Evolutionary conservation across 2,113 vertebrate species (phyloP).

Genomic region (Illadopsis cleaveri): DNA sequence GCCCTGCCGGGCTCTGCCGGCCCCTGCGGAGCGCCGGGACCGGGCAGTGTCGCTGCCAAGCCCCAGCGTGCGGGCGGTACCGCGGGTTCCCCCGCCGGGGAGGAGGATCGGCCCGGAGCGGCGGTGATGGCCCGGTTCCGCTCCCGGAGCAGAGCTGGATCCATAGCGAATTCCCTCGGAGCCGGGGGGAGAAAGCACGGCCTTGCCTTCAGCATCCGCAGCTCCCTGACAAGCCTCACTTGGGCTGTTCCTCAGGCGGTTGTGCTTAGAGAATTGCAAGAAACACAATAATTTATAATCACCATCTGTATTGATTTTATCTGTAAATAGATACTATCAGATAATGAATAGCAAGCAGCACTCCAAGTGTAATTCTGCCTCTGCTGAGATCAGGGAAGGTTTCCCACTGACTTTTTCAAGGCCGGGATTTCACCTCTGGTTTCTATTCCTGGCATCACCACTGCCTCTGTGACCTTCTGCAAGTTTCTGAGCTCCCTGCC

Average conservation of each 20-base stretch:
- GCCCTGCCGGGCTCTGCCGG: neutral
- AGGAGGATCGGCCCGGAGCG: neutral
- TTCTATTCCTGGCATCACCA: conserved; percentile 7
- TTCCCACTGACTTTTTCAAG: conserved; percentile 16
- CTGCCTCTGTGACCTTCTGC: conserved; percentile 40
- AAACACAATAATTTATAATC: neutral
- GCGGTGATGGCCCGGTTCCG: neutral
- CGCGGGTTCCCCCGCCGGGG: rapidly evolving
- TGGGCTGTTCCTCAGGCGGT: neutral
- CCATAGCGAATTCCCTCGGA: neutral
- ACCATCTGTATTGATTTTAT: neutral
- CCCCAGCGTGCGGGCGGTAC: neutral
- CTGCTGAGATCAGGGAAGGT: neutral
- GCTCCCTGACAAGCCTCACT: neutral
- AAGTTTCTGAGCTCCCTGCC: neutral
- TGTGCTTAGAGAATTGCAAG: neutral
- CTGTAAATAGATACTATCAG: neutral
- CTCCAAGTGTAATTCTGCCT: neutral
- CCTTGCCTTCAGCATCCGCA: neutral
- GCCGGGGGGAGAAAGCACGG: neutral
- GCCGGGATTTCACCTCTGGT: conserved; percentile 26
- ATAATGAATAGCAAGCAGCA: neutral
- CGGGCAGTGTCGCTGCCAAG: neutral
- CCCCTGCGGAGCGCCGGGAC: neutral
- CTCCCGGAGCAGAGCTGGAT: neutral